Conservation (phyloP, 2,888 invertebrate species). For the Synanthedon formicaeformis region DNA sequence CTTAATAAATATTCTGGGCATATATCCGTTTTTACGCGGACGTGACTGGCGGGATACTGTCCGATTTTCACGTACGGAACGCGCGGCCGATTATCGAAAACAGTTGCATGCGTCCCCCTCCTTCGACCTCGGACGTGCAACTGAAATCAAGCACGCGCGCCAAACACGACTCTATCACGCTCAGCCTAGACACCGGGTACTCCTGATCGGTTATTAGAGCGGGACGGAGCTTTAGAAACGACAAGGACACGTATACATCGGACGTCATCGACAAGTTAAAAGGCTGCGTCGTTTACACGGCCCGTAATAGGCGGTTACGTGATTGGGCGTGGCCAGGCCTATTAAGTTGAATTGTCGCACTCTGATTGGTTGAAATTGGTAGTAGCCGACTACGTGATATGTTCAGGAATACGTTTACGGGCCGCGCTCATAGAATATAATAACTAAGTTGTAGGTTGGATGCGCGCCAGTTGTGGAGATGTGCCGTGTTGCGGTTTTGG, state of each 20-base stretch:
- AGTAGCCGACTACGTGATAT: constrained; percentile 68
- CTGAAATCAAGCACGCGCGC: constrained; percentile 65
- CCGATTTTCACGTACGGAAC: constrained; percentile 70
- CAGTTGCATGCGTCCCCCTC: constrained; percentile 69
- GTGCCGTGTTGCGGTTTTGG: constrained; percentile 48
- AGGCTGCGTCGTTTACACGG: constrained; percentile 68
- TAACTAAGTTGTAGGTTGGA: constrained; percentile 65
- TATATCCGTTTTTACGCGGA: constrained; percentile 72
- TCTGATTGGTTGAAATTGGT: constrained; percentile 70
- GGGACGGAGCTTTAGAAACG: constrained; percentile 17
- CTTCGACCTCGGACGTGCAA: constrained; percentile 65
- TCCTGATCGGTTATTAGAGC: constrained; percentile 41
- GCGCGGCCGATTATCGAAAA: constrained; percentile 70
- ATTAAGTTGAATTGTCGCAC: constrained; percentile 69
- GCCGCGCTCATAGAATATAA: constrained; percentile 67
- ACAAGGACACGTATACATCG: constrained; percentile 34
- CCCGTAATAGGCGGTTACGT: constrained; percentile 71
- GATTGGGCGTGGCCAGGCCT: constrained; percentile 67
- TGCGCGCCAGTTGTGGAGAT: constrained; percentile 51
- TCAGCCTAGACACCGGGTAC: constrained; percentile 45
- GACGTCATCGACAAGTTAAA: constrained; percentile 63
- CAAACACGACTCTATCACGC: constrained; percentile 66
- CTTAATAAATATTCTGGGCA: constrained; percentile 74
- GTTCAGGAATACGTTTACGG: constrained; percentile 70
- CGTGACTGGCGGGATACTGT: constrained; percentile 65